These are phyloP conservation scores for Pseudomyrmex sp. DNA, from an alignment of 1,140 invertebrate genomes.

Conservation along the genomic window DNA sequence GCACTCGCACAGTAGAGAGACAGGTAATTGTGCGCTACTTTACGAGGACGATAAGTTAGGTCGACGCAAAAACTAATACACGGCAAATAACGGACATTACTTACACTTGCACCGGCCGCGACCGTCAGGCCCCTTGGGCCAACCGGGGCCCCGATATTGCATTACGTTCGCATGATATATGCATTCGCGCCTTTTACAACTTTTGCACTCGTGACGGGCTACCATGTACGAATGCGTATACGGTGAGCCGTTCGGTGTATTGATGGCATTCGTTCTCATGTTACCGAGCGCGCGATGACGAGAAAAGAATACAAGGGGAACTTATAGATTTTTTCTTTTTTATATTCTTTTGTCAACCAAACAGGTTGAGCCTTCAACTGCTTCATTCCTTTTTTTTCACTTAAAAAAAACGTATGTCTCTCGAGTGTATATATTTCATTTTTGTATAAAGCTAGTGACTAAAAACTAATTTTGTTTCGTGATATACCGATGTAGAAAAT, in stretches of 20 bases:
- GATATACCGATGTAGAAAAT: no score
- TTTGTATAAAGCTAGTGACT: no score
- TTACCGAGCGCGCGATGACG: conserved; percentile 19
- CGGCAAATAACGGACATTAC: conserved; percentile 79
- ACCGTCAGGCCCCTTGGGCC: conserved; percentile 64
- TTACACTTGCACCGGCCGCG: conserved; percentile 74
- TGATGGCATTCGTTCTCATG: conserved; percentile 23
- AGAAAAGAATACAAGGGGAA: conserved; percentile 16
- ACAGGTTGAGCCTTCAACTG: background rate
- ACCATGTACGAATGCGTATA: conserved; percentile 28
- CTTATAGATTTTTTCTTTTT: background rate
- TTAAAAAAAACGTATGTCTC: no score
- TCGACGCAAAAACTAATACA: conserved; percentile 78
- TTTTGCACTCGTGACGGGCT: conserved; percentile 57
- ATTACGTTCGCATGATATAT: conserved; percentile 77
- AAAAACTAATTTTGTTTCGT: no score
- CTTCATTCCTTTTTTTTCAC: background rate
- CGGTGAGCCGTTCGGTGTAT: background rate
- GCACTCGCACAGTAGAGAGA: conserved; percentile 68
- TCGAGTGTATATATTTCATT: no score
- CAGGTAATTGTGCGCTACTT: conserved; percentile 78
- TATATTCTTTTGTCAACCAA: background rate
- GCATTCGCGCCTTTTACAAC: conserved; percentile 76
- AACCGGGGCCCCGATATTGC: conserved; percentile 72
- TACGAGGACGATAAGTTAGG: conserved; percentile 79